Evolutionary conservation across 2,113 vertebrate genomes (phyloP).

Genomic region (Varanus salvator): DNA sequence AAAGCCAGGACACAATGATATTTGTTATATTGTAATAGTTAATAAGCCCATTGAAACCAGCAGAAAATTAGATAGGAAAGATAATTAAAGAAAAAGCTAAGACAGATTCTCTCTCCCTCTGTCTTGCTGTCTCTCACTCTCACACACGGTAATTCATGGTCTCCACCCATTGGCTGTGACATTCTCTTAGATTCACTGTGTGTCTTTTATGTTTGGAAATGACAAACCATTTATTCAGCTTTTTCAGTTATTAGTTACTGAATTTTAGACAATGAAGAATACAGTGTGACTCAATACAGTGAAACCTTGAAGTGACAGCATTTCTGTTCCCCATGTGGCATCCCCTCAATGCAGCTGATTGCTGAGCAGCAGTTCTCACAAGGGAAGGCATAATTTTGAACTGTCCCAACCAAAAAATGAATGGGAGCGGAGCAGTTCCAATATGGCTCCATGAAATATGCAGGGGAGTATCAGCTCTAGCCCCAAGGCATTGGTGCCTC

Average conservation of each 20-base stretch:
- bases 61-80: slow-evolving; percentile 21
- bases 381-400: not conserved
- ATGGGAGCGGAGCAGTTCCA: slow-evolving; percentile 26
- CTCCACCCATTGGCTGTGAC: not conserved
- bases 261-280: not conserved
- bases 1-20: not conserved
- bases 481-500: slow-evolving; percentile 31
- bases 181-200: not conserved
- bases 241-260: not conserved
- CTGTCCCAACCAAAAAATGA: not conserved
- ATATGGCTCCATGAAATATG: slow-evolving; percentile 34
- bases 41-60: not conserved
- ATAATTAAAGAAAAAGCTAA: not conserved
- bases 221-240: not conserved
- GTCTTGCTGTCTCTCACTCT: not conserved
- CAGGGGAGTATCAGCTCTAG: slow-evolving; percentile 40
- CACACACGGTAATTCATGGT: not conserved
- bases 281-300: not conserved
- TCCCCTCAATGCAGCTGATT: not conserved
- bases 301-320: not conserved
- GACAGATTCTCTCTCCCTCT: not conserved
- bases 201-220: not conserved
- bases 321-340: not conserved
- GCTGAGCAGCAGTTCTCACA: not conserved
- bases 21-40: slow-evolving; percentile 8